Evolutionary conservation across 1,140 invertebrate species (phyloP).

Genomic region (Temnothorax longispinosus): DNA sequence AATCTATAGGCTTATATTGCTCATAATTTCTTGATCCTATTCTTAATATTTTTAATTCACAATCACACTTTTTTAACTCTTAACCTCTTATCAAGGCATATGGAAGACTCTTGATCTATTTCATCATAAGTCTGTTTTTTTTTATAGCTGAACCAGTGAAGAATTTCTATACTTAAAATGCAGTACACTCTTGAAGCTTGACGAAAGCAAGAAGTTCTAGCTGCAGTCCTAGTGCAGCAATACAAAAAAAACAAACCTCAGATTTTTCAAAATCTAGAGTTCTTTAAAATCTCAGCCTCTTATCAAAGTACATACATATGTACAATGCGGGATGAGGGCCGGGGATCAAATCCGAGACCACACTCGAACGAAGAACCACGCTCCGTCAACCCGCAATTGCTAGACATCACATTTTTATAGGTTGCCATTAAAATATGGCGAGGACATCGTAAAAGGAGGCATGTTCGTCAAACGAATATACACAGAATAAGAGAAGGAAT

Average conservation of each 20-base stretch:
- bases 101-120: too few relatives aligned
- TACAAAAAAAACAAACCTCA: neutral
- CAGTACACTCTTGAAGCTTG: neutral
- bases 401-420: slow-evolving; percentile 18
- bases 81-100: too few relatives aligned
- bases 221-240: neutral
- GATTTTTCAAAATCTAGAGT: too few relatives aligned
- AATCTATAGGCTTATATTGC: too few relatives aligned
- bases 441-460: neutral
- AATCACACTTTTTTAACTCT: too few relatives aligned
- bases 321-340: neutral
- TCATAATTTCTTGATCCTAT: too few relatives aligned
- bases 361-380: neutral
- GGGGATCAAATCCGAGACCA: neutral
- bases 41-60: too few relatives aligned
- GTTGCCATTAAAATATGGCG: slow-evolving; percentile 35
- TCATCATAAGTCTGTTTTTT: neutral
- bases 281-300: neutral
- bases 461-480: neutral
- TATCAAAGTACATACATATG: neutral
- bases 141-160: neutral
- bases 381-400: neutral
- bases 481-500: neutral
- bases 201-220: neutral
- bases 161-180: neutral